A percentile compares a stretch with the other conserved stretches of the same genome.
Conservation (phyloP, 2,797 vertebrate species). For the Scomberomorus guttatus region DNA sequence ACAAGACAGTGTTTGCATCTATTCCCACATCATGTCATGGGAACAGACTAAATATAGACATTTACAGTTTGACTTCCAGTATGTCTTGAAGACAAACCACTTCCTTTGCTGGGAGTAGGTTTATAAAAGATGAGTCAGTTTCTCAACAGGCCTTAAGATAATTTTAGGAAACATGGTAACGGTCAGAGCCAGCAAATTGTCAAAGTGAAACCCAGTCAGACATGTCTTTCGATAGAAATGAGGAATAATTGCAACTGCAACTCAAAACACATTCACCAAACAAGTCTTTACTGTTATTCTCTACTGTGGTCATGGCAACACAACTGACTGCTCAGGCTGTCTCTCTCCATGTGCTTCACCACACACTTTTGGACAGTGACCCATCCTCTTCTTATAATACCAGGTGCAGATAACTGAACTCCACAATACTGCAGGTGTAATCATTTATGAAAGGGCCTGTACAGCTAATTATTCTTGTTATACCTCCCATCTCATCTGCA, state of each 20-base stretch:
- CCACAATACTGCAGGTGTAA: background rate
- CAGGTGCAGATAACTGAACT: background rate
- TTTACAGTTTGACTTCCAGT: background rate
- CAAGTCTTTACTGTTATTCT: background rate
- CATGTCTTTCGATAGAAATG: background rate
- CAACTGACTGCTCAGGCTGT: background rate
- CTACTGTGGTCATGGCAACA: too few relatives aligned
- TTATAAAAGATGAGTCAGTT: conserved; percentile 9
- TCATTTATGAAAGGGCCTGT: background rate
- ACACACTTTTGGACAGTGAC: too few relatives aligned
- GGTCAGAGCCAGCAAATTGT: background rate
- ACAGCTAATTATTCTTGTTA: background rate
- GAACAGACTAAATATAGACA: background rate
- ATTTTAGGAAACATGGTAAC: too few relatives aligned
- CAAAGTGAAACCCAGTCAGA: conserved; percentile 34
- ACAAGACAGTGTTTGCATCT: background rate
- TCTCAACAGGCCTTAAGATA: too few relatives aligned
- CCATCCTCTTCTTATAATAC: background rate
- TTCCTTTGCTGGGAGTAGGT: background rate
- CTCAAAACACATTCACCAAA: conserved; percentile 3
- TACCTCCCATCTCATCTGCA: conserved; percentile 53
- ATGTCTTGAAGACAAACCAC: background rate
- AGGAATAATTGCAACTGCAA: conserved; percentile 7
- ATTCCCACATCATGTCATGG: background rate
- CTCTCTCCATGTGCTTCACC: background rate